Base-by-base conservation (phyloP, 2,888 invertebrate genomes). In the Kryphioiulus occultus region DNA sequence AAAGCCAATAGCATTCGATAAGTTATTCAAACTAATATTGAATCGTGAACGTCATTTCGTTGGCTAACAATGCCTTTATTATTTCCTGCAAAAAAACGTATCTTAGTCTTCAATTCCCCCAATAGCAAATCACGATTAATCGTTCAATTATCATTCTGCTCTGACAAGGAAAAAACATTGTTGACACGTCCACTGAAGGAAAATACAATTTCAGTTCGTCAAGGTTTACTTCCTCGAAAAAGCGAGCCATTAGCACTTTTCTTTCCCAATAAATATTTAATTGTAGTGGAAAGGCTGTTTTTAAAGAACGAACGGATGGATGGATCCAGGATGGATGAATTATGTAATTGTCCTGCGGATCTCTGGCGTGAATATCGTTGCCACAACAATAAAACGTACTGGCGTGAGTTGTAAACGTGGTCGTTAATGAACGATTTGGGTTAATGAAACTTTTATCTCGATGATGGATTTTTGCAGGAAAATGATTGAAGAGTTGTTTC, bases 291-390 rank as follows among this genome's bases (percentile, higher is more conserved):
- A 7, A 17, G 47, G 12, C 17, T 47, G 10, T 35, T 35, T 44
- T 59, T 59, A n/a, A n/a, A 7, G 17, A 5, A 12, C 53, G 17
- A 53, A 53, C n/a, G n/a, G n/a, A n/a, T n/a, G n/a, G n/a, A n/a
- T n/a, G n/a, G n/a, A n/a, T n/a, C n/a, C n/a, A n/a, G 59, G 59
- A 59, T 59, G 59, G 59, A 59, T 59, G n/a, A 59, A 59, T 59
- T 59, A 59, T 59, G n/a, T 59, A 59, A 59, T 59, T 59, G 59
- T 59, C 7, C 9, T n/a, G 59, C 59, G 59, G 59, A 59, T 59
- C 0, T 59, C 5, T 59, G 59, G 19, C 47, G 47, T 17, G 47
- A 47, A 47, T 47, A 47, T 17, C n/a, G 59, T 59, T 59, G 7
- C 35, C 3, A 22, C 59, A 22, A 59, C 59, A 59, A 59, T 59